Base-by-base conservation (phyloP, 1,140 invertebrate genomes). In the Cherax destructor region DNA sequence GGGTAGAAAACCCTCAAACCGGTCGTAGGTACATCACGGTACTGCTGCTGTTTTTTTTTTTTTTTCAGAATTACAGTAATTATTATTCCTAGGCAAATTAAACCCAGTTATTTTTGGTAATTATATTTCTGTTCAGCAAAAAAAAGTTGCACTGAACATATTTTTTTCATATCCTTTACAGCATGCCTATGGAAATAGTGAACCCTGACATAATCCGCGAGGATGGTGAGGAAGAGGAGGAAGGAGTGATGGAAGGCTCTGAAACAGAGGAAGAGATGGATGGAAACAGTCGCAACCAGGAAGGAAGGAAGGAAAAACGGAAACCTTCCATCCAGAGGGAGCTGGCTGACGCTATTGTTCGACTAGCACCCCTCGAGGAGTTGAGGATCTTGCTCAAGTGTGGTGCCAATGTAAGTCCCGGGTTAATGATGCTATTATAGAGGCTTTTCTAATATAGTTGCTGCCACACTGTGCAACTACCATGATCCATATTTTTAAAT, bases 321-420 rank as follows among this genome's bases (percentile, higher is more conserved):
- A 83, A 86, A 76, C 88, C 92, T 2, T 86, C 88, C 85, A 95
- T 98, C 79, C 97, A 98, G 95, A 95, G 98, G 90, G 97, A 98
- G 94, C 95, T 99, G 84, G 98, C 97, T 0, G 98, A 99, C 95
- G 97, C 97, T 93, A 98, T 99, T 94, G 98, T 98, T 81, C 96
- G 97, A 65, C 96, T 98, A 95, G 97, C 97, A 76, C 96, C 97
- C 0, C 94, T 98, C 88, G 97, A 98, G 93, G 98, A 99, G 93
- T 97, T 99, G 49, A 95, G 97, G 65, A 98, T 98, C 86, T 95
- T 98, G 2, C 94, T 98, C 74, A 97, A 97, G 5, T 97, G 97
- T 94, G 97, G 97, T 47, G 97, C 97, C 21, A 97, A 97, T 94
- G 96, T 97, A 91, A 95, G 96, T 90, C 16, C 11, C 3, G 56